Conservation (phyloP, 1,140 invertebrate genomes). For the Uloborus diversus region DNA sequence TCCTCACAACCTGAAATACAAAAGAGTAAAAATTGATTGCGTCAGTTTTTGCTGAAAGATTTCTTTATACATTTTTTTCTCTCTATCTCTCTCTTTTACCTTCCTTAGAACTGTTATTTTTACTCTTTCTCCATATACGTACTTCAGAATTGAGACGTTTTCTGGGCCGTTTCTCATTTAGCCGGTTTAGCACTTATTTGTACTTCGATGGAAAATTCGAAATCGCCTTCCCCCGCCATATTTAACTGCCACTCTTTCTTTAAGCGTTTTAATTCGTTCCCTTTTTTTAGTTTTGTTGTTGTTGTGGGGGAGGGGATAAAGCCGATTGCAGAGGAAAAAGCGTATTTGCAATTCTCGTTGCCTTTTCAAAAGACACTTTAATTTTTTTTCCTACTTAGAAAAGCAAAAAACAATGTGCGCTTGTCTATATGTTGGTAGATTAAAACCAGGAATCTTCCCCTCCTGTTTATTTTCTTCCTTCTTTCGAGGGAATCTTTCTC, state of each 20-base stretch:
- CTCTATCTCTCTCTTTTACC: slow-evolving; percentile 7
- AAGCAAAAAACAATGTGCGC: slow-evolving; percentile 22
- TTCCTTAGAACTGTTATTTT: slow-evolving; percentile 31
- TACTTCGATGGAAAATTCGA: slow-evolving; percentile 54
- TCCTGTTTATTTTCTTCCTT: background rate
- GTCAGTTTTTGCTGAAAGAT: slow-evolving; percentile 53
- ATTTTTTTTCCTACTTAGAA: slow-evolving; percentile 13
- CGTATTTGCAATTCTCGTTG: slow-evolving; percentile 39
- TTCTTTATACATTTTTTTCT: slow-evolving; percentile 37
- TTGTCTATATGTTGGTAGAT: slow-evolving; percentile 39
- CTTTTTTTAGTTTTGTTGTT: slow-evolving; percentile 39
- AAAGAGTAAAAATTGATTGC: slow-evolving; percentile 57
- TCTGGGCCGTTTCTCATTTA: slow-evolving; percentile 44
- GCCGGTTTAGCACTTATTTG: slow-evolving; percentile 55
- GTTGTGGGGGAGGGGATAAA: slow-evolving; percentile 13
- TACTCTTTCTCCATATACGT: slow-evolving; percentile 29
- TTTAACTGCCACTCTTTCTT: slow-evolving; percentile 56
- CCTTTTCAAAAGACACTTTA: slow-evolving; percentile 44
- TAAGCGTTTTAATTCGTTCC: slow-evolving; percentile 53
- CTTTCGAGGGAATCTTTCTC: background rate
- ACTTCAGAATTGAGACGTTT: slow-evolving; percentile 31
- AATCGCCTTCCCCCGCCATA: slow-evolving; percentile 33
- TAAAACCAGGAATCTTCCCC: slow-evolving; percentile 37
- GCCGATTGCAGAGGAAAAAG: background rate
- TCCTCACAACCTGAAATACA: slow-evolving; percentile 48